A percentile compares a stretch with the other conserved stretches of the same genome.
phyloP scores from a whole-genome alignment of 1,140 invertebrate genomes.

The Listronotus oregonensis region DNA sequence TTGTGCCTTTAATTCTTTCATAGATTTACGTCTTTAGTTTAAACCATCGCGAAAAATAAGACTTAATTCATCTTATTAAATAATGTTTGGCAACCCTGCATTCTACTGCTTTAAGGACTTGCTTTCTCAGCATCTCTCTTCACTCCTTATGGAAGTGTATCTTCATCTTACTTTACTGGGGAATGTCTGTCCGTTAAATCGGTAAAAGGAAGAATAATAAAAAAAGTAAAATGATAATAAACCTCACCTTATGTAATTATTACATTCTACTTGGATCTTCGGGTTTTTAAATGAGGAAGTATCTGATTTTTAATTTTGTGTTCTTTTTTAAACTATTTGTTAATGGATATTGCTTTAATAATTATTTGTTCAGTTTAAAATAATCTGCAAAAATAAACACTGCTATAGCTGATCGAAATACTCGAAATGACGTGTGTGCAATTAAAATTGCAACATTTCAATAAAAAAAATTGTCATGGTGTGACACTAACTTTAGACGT shows the following conservation, averaged over 20 bases:
- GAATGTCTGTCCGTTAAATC: constrained; percentile 37
- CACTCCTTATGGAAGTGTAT: constrained; percentile 1
- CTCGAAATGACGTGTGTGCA: too few relatives aligned
- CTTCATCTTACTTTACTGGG: constrained; percentile 20
- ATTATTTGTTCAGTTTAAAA: too few relatives aligned
- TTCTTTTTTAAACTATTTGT: neutral
- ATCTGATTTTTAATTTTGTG: neutral
- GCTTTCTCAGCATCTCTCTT: constrained; percentile 30
- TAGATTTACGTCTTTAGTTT: too few relatives aligned
- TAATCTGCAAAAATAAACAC: too few relatives aligned
- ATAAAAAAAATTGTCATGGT: too few relatives aligned
- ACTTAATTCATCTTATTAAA: neutral
- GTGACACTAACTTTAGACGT: too few relatives aligned
- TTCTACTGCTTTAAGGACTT: constrained; percentile 9
- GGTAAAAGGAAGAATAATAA: constrained; percentile 37
- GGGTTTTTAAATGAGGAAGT: neutral
- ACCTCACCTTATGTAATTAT: constrained; percentile 36
- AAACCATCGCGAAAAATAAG: too few relatives aligned
- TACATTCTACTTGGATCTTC: constrained; percentile 18
- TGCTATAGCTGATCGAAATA: too few relatives aligned
- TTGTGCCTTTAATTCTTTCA: too few relatives aligned
- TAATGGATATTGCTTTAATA: too few relatives aligned
- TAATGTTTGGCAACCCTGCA: constrained; percentile 19
- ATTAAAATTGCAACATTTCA: too few relatives aligned
- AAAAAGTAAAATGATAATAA: constrained; percentile 38